These are phyloP conservation scores for Hyperoplus immaculatus DNA, from an alignment of 2,797 vertebrate species.

Conservation along the genomic window DNA sequence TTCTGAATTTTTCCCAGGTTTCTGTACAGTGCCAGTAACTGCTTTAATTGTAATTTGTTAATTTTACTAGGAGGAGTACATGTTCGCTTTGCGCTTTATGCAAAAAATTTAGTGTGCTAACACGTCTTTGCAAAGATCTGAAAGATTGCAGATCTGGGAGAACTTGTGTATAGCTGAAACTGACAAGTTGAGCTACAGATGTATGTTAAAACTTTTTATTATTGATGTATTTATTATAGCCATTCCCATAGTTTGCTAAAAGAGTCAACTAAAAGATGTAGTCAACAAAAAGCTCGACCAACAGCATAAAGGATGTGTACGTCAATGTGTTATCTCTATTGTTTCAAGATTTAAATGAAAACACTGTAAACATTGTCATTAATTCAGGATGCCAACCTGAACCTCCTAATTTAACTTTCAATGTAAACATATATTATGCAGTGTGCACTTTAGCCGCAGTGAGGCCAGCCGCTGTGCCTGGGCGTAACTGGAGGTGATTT, in stretches of 20 bases:
- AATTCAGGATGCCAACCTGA: slow-evolving; percentile 44
- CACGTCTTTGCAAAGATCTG: neutral
- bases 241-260: neutral
- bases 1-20: neutral
- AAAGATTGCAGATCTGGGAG: no score
- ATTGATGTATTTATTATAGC: slow-evolving; percentile 6
- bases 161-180: neutral
- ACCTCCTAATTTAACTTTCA: slow-evolving; percentile 50
- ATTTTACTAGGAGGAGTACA: neutral
- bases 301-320: slow-evolving; percentile 14
- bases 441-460: slow-evolving; percentile 42
- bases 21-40: neutral
- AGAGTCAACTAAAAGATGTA: slow-evolving; percentile 18
- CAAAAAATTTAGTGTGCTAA: neutral
- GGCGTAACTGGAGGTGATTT: slow-evolving; percentile 44
- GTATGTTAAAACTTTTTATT: neutral
- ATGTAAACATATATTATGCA: slow-evolving; percentile 43
- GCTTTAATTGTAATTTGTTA: neutral
- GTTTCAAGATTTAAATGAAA: slow-evolving; percentile 51
- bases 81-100: neutral
- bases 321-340: slow-evolving; percentile 17
- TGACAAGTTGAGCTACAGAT: neutral
- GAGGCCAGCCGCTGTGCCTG: slow-evolving; percentile 22
- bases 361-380: slow-evolving; percentile 36
- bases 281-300: slow-evolving; percentile 5